phyloP scores from a whole-genome alignment of 2,113 vertebrate genomes.

The Amazona guildingii region DNA sequence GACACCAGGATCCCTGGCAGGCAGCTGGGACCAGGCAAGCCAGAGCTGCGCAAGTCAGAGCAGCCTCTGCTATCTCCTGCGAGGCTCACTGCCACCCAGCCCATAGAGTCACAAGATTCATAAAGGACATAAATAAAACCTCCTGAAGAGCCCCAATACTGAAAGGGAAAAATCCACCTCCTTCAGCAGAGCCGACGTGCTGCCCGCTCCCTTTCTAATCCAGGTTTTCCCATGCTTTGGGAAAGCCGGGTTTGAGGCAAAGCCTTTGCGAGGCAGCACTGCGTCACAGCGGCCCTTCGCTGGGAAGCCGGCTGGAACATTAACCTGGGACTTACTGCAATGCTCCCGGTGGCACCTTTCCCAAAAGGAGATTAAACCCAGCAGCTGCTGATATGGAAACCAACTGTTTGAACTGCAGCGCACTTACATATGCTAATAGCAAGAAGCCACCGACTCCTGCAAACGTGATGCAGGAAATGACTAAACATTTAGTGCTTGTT shows the following conservation, averaged over 20 bases:
- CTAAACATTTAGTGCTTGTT: conserved; percentile 72
- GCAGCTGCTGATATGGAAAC: conserved; percentile 73
- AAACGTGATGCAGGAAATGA: conserved; percentile 77
- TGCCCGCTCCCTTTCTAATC: background rate
- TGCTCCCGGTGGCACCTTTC: conserved; percentile 47
- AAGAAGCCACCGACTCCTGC: conserved; percentile 28
- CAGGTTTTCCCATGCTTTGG: background rate
- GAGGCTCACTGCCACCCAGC: background rate
- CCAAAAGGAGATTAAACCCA: conserved; percentile 58
- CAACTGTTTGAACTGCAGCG: conserved; percentile 52
- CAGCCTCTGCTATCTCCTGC: background rate
- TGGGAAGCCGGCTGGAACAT: conserved; percentile 9
- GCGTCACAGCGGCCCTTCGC: background rate
- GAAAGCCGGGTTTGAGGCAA: background rate
- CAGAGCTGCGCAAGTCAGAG: accelerated
- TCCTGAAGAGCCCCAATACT: background rate
- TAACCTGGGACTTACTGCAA: conserved; percentile 13
- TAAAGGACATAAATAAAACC: background rate
- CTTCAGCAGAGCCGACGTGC: accelerated
- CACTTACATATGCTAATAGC: conserved; percentile 56
- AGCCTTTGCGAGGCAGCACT: background rate
- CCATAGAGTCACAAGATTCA: background rate
- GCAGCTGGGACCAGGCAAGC: background rate
- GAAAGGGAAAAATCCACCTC: background rate
- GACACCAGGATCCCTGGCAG: background rate